Evolutionary conservation across 2,888 invertebrate species (phyloP).

Genomic region (Limenitis camilla): DNA sequence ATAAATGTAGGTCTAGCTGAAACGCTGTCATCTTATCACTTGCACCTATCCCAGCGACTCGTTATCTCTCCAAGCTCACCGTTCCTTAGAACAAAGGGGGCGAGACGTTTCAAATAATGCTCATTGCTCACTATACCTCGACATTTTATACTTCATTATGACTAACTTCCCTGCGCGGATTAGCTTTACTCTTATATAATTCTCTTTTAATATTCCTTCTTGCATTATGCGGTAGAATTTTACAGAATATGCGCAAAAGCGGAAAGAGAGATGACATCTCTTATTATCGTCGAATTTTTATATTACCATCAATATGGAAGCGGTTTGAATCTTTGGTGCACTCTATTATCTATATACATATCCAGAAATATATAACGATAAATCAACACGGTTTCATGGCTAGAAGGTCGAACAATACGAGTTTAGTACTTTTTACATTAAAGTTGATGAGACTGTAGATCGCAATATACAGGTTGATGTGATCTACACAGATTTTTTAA

Average conservation of each 20-base stretch:
- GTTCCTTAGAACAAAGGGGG: constrained; percentile 16
- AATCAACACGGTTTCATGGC: too few relatives aligned
- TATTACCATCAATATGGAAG: too few relatives aligned
- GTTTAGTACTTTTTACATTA: too few relatives aligned
- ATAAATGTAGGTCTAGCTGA: background rate
- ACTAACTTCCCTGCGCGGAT: constrained; percentile 7
- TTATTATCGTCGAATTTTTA: too few relatives aligned
- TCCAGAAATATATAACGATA: too few relatives aligned
- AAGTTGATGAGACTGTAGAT: too few relatives aligned
- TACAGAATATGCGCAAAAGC: background rate
- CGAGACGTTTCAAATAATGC: constrained; percentile 15
- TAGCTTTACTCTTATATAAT: constrained; percentile 14
- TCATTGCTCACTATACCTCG: background rate
- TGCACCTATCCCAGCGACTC: background rate
- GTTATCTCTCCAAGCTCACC: constrained; percentile 17
- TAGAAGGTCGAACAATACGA: too few relatives aligned
- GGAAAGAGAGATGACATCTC: background rate
- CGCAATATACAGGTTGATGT: too few relatives aligned
- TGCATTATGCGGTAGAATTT: background rate
- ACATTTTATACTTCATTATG: constrained; percentile 15
- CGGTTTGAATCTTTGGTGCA: too few relatives aligned
- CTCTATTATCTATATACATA: too few relatives aligned
- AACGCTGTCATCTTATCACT: constrained; percentile 1
- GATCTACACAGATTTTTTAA: too few relatives aligned
- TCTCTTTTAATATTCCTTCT: constrained; percentile 3